Evolutionary conservation across 2,797 vertebrate genomes (phyloP), one percentile per base, ranked within the genome.

Genomic region (Ficedula albicollis): DNA sequence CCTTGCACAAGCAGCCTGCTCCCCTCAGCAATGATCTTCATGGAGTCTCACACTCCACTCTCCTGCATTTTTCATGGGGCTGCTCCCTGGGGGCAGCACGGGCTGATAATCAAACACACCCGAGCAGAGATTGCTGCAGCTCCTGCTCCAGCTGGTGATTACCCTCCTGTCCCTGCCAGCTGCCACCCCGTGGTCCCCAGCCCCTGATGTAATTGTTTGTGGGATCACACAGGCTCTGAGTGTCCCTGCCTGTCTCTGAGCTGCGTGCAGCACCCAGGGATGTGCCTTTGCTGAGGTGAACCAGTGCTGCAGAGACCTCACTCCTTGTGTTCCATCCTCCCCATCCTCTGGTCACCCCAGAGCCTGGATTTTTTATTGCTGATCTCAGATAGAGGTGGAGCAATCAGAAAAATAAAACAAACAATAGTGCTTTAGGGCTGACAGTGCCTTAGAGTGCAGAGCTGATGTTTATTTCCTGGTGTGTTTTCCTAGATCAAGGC

Each of bases 31-130:
- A 34, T 34, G 82, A 74, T 85, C 74, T 94, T 91, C 66, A 21
- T 30, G 10, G 75, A 80, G 64, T 48, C 8, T 7, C 51, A 15
- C 56, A 5, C 32, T 2, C 77, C 52, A 0, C 34, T 4, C 89
- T 94, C 70, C 66, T 96, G 94, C 90, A 92, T 96, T 97, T 96
- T 92, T 91, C 89, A 96, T 91, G 84, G 49, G 7, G 60, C 54
- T 58, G 54, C 69, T 88, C 90, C 78, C 89, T 13, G 7, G 89
- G 76, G 89, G 58, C 10, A 2, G n/a, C 0, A 5, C 34, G 25
- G 87, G 55, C 76, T 89, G 89, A 56, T 89, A 27, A 95, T 91
- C 93, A 77, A 69, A 60, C 63, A 81, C 54, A n/a, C 23, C 32
- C 1, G 76, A 22, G 21, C 36, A 25, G 67, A 3, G 8, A 21